Evolutionary conservation across 1,140 invertebrate species (phyloP), one percentile per base, ranked within the genome.

Genomic region (Neodiprion pinetum): DNA sequence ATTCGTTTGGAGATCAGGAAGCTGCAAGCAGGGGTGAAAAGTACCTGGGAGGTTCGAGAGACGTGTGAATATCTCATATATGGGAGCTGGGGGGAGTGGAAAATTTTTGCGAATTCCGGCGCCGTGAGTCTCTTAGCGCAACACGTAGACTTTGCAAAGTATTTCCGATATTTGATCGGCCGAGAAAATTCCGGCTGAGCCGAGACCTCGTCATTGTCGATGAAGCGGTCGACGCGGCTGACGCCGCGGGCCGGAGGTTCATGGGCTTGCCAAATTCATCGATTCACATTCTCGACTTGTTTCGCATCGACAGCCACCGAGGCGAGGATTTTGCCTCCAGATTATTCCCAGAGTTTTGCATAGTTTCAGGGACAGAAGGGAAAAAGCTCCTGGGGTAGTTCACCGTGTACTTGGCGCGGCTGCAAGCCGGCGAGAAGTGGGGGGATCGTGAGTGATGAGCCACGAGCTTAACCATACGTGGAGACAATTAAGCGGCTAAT

Each of bases 401-500:
- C 17, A 1, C 3, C 67, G 67, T 11, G 67, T 23, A 12, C 12
- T 69, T 8, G 5, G 28, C 67, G 11, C 40, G 67, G 40, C 67
- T 12, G 28, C 28, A 40, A 3, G 5, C 28, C 28, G 28, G 28
- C 5, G 28, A 40, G 28, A 40, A 40, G 28, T 40, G 28, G 5
- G 28, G 28, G 28, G 53, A 9, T 7, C 4, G n/a, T 17, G 53
- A 61, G 53, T 61, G 5, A 61, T 11, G 53, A 61, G 53, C n/a
- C 11, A 61, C 53, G 53, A 61, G 76, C 80, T 77, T 76, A 77
- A 80, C 82, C 84, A 85, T 40, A 40, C 28, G 84, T 83, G 84
- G 83, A 81, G 82, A 83, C 82, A 79, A 78, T 79, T 82, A 82
- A 82, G 78, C 80, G 74, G 79, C 81, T 82, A 82, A 82, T 82